Evolutionary conservation across 2,797 vertebrate genomes (phyloP), one percentile per base, ranked within the genome.

Genomic region (Gobionotothen gibberifrons): DNA sequence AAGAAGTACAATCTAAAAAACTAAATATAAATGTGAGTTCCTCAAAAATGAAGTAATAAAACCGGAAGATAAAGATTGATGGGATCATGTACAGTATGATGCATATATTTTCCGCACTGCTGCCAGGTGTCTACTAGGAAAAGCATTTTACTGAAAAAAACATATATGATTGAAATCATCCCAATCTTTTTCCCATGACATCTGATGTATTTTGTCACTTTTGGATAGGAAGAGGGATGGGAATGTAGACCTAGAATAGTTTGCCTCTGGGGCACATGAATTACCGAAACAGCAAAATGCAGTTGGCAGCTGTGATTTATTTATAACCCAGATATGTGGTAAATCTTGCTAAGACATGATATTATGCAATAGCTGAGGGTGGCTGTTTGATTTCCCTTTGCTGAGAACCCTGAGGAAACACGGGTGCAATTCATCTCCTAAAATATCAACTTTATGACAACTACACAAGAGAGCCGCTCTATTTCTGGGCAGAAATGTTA

Each of bases 361-460:
- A 88, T 92, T 92, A 90, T 92, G 83, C 83, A 90, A 90, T 73
- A 79, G 76, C 90, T 80, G 84, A 88, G 82, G 79, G 83, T 63
- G 84, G 85, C 59, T 56, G 53, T 90, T 91, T 94, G 89, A 92
- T 91, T 92, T 87, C 80, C 80, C 87, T 70, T 69, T 44, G 44
- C 70, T 60, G 62, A 76, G 71, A 88, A 78, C 83, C 87, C 90
- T 22, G 74, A 90, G 90, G 81, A 92, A 88, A 83, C 77, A 69
- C 62, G 74, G 69, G 47, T 80, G 83, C 83, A 88, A 92, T 93
- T 92, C 89, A 91, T 93, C 90, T 90, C 83, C 72, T 60, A 75
- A 90, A 91, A 93, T 84, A 91, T 91, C 89, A 91, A 86, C 87
- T 89, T 86, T 61, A 68, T 87, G 88, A 91, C 86, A 93, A 72